phyloP scores from a whole-genome alignment of 1,140 invertebrate species.

The Eubasilissa regina region DNA sequence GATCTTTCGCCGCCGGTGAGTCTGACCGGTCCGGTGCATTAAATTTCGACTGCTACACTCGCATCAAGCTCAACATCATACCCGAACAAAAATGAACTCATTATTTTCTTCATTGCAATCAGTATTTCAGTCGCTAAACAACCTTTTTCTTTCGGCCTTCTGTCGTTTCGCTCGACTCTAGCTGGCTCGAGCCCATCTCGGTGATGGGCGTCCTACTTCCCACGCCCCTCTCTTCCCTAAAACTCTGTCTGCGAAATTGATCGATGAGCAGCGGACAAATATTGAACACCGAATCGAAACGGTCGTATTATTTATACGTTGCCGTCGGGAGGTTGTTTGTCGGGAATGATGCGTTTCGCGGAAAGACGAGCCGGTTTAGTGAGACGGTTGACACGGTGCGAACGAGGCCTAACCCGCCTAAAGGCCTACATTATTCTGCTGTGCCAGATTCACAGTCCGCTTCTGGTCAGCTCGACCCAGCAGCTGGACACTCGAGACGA shows the following conservation, averaged over 20 bases:
- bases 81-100: background rate
- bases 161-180: background rate
- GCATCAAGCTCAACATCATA: background rate
- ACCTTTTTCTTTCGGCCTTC: background rate
- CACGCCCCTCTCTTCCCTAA: constrained; percentile 39
- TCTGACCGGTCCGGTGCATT: constrained; percentile 34
- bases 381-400: constrained; percentile 14
- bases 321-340: too few species aligned
- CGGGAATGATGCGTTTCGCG: background rate
- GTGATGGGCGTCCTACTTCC: constrained; percentile 28
- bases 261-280: background rate
- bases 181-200: constrained; percentile 1
- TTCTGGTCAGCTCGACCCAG: background rate
- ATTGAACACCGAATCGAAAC: background rate
- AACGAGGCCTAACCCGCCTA: constrained; percentile 34
- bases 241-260: background rate
- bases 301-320: background rate
- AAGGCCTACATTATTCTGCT: constrained; percentile 25
- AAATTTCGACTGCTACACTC: background rate
- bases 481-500: background rate
- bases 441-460: constrained; percentile 24
- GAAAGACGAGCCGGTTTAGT: background rate
- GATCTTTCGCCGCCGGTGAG: constrained; percentile 28
- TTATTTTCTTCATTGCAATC: background rate
- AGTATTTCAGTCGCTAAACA: background rate